Evolutionary conservation across 2,888 invertebrate genomes (phyloP).

Genomic region (Artemia sp.): DNA sequence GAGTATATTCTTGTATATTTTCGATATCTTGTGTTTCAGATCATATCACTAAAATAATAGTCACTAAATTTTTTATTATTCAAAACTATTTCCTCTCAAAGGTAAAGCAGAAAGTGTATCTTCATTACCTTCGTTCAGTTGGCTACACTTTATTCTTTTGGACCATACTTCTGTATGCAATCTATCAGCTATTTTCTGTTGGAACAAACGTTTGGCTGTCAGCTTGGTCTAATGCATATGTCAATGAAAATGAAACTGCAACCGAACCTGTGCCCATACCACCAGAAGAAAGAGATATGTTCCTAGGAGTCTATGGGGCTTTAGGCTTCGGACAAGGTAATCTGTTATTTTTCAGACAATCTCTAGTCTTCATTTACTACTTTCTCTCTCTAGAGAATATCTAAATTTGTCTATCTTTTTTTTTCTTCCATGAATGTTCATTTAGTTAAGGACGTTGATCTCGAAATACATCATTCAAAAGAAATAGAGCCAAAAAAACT

Average conservation of each 20-base stretch:
- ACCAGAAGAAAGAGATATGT: conserved; percentile 47
- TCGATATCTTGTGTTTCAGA: too few species aligned
- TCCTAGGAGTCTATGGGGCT: conserved; percentile 70
- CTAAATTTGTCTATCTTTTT: too few species aligned
- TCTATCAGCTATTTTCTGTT: conserved; percentile 63
- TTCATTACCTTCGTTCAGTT: conserved; percentile 68
- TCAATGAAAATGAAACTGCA: conserved; percentile 32
- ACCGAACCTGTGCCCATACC: conserved; percentile 28
- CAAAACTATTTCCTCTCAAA: conserved; percentile 29
- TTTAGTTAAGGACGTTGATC: too few species aligned
- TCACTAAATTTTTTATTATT: too few species aligned
- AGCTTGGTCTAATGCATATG: conserved; percentile 47
- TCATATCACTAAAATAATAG: too few species aligned
- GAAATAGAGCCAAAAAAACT: too few species aligned
- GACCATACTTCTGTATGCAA: conserved; percentile 58
- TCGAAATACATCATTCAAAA: too few species aligned
- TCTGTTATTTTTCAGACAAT: too few species aligned
- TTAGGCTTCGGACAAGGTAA: conserved; percentile 77
- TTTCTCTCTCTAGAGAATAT: too few species aligned
- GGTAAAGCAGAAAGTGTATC: conserved; percentile 75
- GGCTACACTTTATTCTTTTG: conserved; percentile 53
- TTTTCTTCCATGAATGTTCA: too few species aligned
- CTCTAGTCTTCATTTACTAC: too few species aligned
- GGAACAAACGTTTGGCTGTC: conserved; percentile 75
- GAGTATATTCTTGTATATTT: too few species aligned